Evolutionary conservation across 2,888 invertebrate species (phyloP).

Genomic region (Sympetrum striolatum): DNA sequence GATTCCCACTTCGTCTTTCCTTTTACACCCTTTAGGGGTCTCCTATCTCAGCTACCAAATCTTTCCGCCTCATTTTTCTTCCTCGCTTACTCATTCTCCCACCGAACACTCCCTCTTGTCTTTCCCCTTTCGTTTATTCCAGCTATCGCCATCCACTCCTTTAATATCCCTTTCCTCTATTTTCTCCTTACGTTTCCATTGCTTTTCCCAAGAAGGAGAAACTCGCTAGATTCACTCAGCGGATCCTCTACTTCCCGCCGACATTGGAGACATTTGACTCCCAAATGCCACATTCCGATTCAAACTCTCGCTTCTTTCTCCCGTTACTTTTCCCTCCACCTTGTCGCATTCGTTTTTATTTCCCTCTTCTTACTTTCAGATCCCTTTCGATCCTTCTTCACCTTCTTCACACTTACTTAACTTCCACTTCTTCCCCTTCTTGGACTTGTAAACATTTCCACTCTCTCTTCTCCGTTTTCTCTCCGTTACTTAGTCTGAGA

Average conservation of each 20-base stretch:
- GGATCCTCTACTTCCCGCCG: neutral
- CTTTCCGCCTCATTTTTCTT: neutral
- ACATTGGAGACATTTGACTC: neutral
- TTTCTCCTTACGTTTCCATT: no score
- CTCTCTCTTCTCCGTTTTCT: neutral
- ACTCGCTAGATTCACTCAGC: neutral
- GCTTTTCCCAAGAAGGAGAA: neutral
- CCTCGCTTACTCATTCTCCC: neutral
- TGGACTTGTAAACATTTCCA: neutral
- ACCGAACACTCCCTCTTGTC: neutral
- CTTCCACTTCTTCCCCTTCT: neutral
- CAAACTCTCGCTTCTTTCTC: neutral
- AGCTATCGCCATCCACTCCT: neutral
- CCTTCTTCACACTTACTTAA: neutral
- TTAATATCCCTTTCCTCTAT: no score
- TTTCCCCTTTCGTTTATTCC: neutral
- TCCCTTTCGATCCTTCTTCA: neutral
- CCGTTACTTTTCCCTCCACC: neutral
- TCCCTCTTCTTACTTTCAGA: neutral
- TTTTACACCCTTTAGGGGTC: neutral
- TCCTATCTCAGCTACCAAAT: neutral
- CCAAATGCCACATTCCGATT: neutral
- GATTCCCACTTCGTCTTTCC: neutral
- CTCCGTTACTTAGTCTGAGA: neutral
- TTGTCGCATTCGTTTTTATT: neutral